Percentiles rank a stretch among this genome's conserved stretches.
These are phyloP conservation scores for Vanessa cardui DNA, from an alignment of 2,888 invertebrate species.

Conservation along the genomic window DNA sequence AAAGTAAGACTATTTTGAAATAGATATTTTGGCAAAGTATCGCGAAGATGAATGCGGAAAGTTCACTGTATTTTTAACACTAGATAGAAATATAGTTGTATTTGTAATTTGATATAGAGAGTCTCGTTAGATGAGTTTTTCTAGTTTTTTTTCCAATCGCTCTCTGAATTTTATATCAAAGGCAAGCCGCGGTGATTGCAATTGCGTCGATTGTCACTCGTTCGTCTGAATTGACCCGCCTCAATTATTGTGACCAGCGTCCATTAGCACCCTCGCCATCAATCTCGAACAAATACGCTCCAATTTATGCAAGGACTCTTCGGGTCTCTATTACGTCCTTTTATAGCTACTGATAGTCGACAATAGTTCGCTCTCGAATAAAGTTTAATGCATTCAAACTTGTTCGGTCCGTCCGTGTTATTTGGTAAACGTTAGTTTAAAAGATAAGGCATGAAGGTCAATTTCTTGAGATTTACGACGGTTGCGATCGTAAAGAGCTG, in stretches of 20 bases:
- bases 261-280: conserved; percentile 34
- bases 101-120: too few species aligned
- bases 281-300: conserved; percentile 30
- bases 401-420: background rate
- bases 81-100: too few species aligned
- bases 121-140: background rate
- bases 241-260: conserved; percentile 37
- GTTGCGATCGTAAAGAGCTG: too few species aligned
- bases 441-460: too few species aligned
- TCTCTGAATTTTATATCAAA: conserved; percentile 21
- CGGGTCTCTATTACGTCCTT: conserved; percentile 24
- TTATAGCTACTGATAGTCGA: conserved; percentile 20
- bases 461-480: too few species aligned
- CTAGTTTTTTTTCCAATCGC: background rate
- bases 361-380: conserved; percentile 7
- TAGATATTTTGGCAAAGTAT: too few species aligned
- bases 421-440: too few species aligned
- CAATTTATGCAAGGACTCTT: conserved; percentile 30
- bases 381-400: background rate
- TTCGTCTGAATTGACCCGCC: conserved; percentile 34
- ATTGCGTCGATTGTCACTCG: conserved; percentile 35
- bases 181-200: conserved; percentile 18
- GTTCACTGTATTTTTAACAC: too few species aligned
- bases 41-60: too few species aligned
- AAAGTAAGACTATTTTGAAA: too few species aligned